Conservation (phyloP, 2,888 invertebrate species). For the Argynnis bischoffii region DNA sequence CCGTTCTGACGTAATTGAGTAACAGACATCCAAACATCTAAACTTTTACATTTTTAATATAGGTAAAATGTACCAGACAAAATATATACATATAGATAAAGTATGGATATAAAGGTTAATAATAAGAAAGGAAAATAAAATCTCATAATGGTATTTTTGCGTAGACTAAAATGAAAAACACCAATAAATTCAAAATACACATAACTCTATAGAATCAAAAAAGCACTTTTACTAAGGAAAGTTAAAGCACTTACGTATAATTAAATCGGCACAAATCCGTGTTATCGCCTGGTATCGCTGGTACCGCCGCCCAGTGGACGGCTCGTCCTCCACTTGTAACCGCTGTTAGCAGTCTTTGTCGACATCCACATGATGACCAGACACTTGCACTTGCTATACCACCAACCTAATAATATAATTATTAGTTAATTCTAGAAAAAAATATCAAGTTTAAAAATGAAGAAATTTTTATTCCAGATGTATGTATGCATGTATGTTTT, state of each 20-base stretch:
- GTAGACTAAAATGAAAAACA: too few relatives aligned
- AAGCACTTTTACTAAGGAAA: neutral
- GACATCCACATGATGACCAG: slow-evolving; percentile 86
- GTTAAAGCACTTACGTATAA: slow-evolving; percentile 61
- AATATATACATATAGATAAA: too few relatives aligned
- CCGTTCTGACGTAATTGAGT: too few relatives aligned
- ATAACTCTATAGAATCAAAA: neutral
- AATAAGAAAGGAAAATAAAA: too few relatives aligned
- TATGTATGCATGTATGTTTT: too few relatives aligned
- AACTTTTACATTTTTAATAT: too few relatives aligned
- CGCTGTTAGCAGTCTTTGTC: slow-evolving; percentile 83
- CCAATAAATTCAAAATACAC: too few relatives aligned
- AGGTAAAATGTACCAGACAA: too few relatives aligned
- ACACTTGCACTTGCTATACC: slow-evolving; percentile 83
- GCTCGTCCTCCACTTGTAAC: slow-evolving; percentile 85
- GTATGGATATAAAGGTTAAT: too few relatives aligned
- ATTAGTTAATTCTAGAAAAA: neutral
- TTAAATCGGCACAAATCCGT: slow-evolving; percentile 76
- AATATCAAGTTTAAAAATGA: neutral
- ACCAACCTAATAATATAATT: neutral
- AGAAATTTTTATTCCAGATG: too few relatives aligned
- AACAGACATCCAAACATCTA: too few relatives aligned
- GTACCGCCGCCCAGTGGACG: slow-evolving; percentile 84
- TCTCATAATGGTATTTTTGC: too few relatives aligned
- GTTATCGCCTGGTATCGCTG: slow-evolving; percentile 70